Base-by-base conservation (phyloP, 1,140 invertebrate genomes). In the Ruditapes philippinarum region DNA sequence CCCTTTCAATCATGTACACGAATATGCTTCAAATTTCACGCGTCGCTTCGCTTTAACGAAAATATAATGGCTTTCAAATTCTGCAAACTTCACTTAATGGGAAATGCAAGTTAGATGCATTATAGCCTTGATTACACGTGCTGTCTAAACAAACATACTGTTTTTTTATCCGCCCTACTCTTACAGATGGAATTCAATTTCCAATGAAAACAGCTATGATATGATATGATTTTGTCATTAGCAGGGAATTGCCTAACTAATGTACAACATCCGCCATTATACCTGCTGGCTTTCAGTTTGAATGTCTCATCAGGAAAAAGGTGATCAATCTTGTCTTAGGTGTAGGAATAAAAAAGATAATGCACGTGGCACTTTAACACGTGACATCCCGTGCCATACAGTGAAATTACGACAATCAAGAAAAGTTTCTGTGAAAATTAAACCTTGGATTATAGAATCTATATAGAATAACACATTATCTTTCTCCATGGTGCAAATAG, bases 141-240 rank as follows among this genome's bases (percentile, higher is more conserved):
- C 74, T 57, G 74, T 54, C 45, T 40, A 78, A 54, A 78, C 74
- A 78, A 78, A 78, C 74, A 49, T 0, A 28, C 14, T 51, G n/a
- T n/a, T n/a, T 4, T 28, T 51, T 78, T 78, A 54, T 78, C 74
- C 4, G 7, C 25, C 22, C 31, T 25, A 36, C 36, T 19, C n/a
- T 31, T 1, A 36, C 74, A 78, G 74, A 51, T 51, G 45, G 74
- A 78, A 78, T 78, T 78, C 25, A 78, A 78, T 78, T 78, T 78
- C 0, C 74, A 78, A 78, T 22, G 45, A 78, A 51, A 78, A 78
- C 74, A 78, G n/a, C 28, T 36, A 54, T 36, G 45, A 33, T 54
- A 33, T 54, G 74, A 78, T 36, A 49, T 51, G 42, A 76, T 78
- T 33, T 78, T 31, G 74, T 78, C 74, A 78, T 78, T 78, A 78